Evolutionary conservation across 1,140 invertebrate genomes (phyloP), one percentile per base, ranked within the genome.

Genomic region (Drosophila erecta): DNA sequence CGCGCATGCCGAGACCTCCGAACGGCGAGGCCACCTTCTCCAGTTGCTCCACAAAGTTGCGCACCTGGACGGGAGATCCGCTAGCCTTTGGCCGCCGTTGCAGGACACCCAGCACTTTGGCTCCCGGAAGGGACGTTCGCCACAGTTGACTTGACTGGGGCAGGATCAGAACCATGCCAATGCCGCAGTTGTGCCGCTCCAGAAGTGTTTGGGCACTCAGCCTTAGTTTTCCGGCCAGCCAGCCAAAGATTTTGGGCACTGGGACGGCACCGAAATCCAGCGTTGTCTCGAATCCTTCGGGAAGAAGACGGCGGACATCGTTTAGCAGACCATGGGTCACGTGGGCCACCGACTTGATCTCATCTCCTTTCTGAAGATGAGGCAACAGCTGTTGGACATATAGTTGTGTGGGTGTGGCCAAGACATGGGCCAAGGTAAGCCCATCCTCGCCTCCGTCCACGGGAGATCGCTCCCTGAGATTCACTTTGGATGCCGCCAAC

Each of bases 301-400:
- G 96, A 67, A 98, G 92, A 44, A 98, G 94, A 71, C 98, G 93
- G 0, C 96, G 96, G 65, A 99, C 96, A 92, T 99, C 99, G 93
- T 98, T 97, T 1, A 95, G 92, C 11, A 99, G 92, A 14, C 98
- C 98, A 12, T 98, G 98, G 5, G 97, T 99, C 50, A 99, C 98
- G 81, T 99, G 98, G 0, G 97, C 97, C 75, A 98, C 95, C 2
- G 95, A 97, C 92, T 98, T 98, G 0, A 99, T 93, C 17, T 67
- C 46, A 33, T 95, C 93, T 12, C 95, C 95, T 2, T 94, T 93
- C 77, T 94, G 94, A 37, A 99, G 92, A n/a, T 96, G 94, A 0
- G 95, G 95, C 35, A 98, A 90, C 3, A 99, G 92, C 14, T 94
- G 93, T 81, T 95, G 95, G 0, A 97, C 95, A 93, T 99, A 99